Evolutionary conservation across 2,113 vertebrate species (phyloP).

Genomic region (Ageneiosus marmoratus): DNA sequence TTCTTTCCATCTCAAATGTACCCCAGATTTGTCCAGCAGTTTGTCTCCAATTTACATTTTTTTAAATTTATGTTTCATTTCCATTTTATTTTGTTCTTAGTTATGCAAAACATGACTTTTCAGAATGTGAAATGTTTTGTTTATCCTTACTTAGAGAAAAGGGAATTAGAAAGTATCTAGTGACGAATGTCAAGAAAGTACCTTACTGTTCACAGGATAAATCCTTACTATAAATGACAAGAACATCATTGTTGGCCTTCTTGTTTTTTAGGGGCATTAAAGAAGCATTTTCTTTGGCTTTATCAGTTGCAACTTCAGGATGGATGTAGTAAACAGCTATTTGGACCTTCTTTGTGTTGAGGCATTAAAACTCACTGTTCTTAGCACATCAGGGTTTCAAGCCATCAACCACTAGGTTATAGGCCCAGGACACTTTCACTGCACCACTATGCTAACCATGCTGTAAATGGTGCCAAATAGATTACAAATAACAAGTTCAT

Average conservation of each 20-base stretch:
- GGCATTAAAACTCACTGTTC: not conserved
- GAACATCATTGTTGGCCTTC: too few relatives aligned
- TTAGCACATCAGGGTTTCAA: not conserved
- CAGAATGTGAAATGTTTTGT: too few relatives aligned
- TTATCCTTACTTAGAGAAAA: too few relatives aligned
- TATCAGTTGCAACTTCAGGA: too few relatives aligned
- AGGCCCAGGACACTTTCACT: constrained; percentile 82
- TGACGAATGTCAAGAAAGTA: not conserved
- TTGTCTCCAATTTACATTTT: not conserved
- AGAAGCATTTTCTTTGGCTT: too few relatives aligned
- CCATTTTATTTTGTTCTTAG: not conserved
- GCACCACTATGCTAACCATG: constrained; percentile 63
- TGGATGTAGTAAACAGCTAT: too few relatives aligned
- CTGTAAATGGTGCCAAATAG: too few relatives aligned
- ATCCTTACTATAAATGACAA: not conserved
- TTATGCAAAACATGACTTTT: too few relatives aligned
- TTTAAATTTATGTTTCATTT: not conserved
- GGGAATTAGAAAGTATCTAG: not conserved
- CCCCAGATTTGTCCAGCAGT: not conserved
- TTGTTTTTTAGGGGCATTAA: too few relatives aligned
- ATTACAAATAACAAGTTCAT: too few relatives aligned
- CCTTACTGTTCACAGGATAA: not conserved
- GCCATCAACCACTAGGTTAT: constrained; percentile 68
- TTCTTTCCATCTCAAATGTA: not conserved
- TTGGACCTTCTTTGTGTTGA: not conserved